Evolutionary conservation across 2,888 invertebrate species (phyloP).

Genomic region (Thecophora atra): DNA sequence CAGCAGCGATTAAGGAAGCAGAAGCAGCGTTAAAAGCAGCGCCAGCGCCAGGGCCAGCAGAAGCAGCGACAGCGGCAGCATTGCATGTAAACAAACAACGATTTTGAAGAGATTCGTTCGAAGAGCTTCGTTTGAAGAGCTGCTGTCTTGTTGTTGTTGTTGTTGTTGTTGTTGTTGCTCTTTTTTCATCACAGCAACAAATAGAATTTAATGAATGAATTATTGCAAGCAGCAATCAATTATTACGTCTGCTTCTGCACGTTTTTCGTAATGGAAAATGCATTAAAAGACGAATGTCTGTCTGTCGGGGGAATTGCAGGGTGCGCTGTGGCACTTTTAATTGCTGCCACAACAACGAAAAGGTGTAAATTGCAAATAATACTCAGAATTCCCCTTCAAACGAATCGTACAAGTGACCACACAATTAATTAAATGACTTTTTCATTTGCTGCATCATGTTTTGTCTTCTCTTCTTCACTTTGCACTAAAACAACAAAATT

Average conservation of each 20-base stretch:
- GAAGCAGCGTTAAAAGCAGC: neutral
- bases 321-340: neutral
- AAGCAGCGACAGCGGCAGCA: neutral
- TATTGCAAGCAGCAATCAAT: slow-evolving; percentile 1
- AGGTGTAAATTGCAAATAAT: too few relatives aligned
- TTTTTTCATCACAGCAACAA: neutral
- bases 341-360: neutral
- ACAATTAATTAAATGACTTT: too few relatives aligned
- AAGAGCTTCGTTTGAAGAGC: too few relatives aligned
- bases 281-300: neutral
- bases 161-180: neutral
- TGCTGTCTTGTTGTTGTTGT: neutral
- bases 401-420: too few relatives aligned
- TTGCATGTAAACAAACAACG: neutral
- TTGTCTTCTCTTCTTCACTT: too few relatives aligned
- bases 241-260: neutral
- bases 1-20: neutral
- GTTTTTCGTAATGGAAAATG: neutral
- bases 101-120: too few relatives aligned
- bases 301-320: neutral
- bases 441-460: too few relatives aligned
- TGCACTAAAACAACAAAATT: too few relatives aligned
- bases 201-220: slow-evolving; percentile 7
- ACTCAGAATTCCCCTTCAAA: too few relatives aligned
- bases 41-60: neutral